Conservation (phyloP, 37 sponge, comb jelly and placozoan species). For the Ephydatia muelleri region DNA sequence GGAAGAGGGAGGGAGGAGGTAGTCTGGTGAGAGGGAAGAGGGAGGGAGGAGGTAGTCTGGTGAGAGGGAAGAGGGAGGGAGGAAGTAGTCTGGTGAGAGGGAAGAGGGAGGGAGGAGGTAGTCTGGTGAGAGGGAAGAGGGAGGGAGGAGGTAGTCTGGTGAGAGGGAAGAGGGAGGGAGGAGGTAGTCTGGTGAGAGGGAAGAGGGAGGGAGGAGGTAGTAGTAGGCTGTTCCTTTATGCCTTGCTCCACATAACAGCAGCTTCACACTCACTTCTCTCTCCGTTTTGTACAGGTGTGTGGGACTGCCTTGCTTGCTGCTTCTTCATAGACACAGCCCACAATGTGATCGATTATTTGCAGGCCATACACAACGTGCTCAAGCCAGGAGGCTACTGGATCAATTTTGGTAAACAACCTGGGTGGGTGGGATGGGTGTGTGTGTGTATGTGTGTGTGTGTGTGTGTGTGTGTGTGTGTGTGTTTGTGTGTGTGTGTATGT, state of each 20-base stretch:
- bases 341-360: slow-evolving; percentile 90
- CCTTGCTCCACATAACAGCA: slow-evolving; percentile 8
- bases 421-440: slow-evolving; percentile 9
- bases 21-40: background rate
- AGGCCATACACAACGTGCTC: slow-evolving; percentile 82
- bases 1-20: background rate
- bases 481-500: slow-evolving; percentile 13
- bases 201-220: too few species aligned
- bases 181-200: background rate
- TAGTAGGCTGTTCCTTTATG: background rate
- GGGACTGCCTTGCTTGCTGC: slow-evolving; percentile 81
- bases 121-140: background rate
- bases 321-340: slow-evolving; percentile 97
- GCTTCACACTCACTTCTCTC: background rate
- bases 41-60: too few species aligned
- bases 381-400: slow-evolving; percentile 97
- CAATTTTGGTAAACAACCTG: slow-evolving; percentile 72
- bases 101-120: background rate
- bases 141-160: too few species aligned
- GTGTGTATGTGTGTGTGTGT: slow-evolving; percentile 9
- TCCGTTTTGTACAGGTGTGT: slow-evolving; percentile 38
- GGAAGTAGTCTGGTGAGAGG: background rate
- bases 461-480: slow-evolving; percentile 14
- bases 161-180: too few species aligned
- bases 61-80: too few species aligned